A percentile compares a stretch with the other conserved stretches of the same genome.
Evolutionary conservation across 2,888 invertebrate genomes (phyloP).

Genomic region (Drosophila quinaria): DNA sequence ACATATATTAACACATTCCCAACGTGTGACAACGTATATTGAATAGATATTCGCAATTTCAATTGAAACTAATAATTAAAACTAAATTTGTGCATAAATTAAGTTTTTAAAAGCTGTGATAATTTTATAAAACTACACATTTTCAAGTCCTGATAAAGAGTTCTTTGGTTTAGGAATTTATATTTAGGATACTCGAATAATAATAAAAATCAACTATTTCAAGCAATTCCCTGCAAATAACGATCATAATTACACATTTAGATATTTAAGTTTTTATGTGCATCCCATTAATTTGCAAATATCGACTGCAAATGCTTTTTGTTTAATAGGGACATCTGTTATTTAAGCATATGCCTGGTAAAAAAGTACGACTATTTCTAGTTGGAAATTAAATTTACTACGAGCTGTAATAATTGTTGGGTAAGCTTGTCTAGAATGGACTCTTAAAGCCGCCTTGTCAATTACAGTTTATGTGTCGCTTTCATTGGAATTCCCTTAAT

Average conservation of each 20-base stretch:
- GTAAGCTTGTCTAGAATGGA: slow-evolving; percentile 21
- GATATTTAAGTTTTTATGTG: neutral
- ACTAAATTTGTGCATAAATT: no score
- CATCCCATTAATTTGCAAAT: slow-evolving; percentile 1
- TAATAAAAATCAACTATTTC: neutral
- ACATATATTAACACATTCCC: neutral
- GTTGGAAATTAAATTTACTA: slow-evolving; percentile 28
- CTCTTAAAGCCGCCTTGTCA: slow-evolving; percentile 34
- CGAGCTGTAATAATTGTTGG: slow-evolving; percentile 35
- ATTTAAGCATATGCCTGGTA: slow-evolving; percentile 20
- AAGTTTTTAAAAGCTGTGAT: no score
- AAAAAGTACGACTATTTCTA: neutral
- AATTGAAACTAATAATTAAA: neutral
- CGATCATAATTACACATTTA: neutral
- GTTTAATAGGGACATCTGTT: slow-evolving; percentile 30
- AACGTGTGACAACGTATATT: slow-evolving; percentile 3
- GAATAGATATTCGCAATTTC: slow-evolving; percentile 2
- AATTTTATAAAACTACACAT: no score
- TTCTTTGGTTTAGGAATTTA: neutral
- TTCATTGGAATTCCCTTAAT: slow-evolving; percentile 67
- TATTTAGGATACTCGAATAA: no score
- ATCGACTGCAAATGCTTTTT: neutral
- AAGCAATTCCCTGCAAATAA: neutral
- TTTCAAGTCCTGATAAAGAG: no score
- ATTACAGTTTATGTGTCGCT: slow-evolving; percentile 50